Base-by-base conservation (phyloP, 2,113 vertebrate genomes). In the Platysteira castanea region DNA sequence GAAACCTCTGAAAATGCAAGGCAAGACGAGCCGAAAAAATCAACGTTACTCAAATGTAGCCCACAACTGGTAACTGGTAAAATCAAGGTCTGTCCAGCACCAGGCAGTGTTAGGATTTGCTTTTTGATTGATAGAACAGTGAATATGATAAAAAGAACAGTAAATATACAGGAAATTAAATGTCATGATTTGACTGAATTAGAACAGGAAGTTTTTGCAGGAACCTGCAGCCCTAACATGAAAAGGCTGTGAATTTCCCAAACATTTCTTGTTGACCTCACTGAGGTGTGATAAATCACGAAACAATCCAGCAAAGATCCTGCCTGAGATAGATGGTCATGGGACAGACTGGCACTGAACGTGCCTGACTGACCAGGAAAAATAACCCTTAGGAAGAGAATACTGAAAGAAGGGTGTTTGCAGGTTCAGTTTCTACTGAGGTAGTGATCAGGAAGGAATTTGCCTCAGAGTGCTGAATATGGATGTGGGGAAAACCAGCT, bases 1-100 rank as follows among this genome's bases (percentile, higher is more conserved):
- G 49, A 86, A 92, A 82, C 50, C 27, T 37, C 41, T 53, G 31
- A 60, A 80, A 80, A 20, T 1, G 3, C 19, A 44, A 83, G 41
- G 24, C 54, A 80, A 71, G 33, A 37, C 0, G 2, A 53, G 17
- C 30, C 84, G 49, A 37, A 76, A 76, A 73, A 65, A 56, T 12
- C 13, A 42, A 1, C 0, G 0, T 50, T 44, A 37, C 14, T 27
- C 59, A 35, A 47, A 39, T 1, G 1, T 18, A 79, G 24, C 49
- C 30, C 22, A 16, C 27, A 71, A 2, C 12, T 57, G 46, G 6
- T 61, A 57, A 60, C 27, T 15, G 35, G 24, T 21, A n/a, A 10
- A 68, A 10, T 31, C 31, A 7, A 79, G 26, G 57, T 56, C 44
- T 69, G 44, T 22, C 56, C 44, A 49, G 47, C 44, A 78, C 22